Percentiles rank a stretch among this genome's conserved stretches.
Evolutionary conservation across 2,888 invertebrate genomes (phyloP).

Genomic region (Drosophila planitibia): DNA sequence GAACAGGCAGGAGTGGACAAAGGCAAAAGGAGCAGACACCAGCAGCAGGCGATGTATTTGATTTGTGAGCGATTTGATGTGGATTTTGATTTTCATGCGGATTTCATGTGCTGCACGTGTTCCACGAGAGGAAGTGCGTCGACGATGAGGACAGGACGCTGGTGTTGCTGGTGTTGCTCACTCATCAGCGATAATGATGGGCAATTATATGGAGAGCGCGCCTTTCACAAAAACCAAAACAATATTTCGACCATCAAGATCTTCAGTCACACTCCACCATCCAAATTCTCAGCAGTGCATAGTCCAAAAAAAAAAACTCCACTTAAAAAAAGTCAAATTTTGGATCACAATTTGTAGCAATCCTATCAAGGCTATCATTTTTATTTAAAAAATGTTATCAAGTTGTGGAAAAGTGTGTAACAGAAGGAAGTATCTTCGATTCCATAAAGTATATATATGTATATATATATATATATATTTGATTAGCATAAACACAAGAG

Average conservation of each 20-base stretch:
- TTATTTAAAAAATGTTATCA: neutral
- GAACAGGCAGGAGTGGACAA: conserved; percentile 6
- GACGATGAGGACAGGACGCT: neutral
- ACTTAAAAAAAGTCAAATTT: conserved; percentile 9
- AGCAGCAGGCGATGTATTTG: conserved; percentile 53
- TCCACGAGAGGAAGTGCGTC: conserved; percentile 35
- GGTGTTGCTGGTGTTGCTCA: conserved; percentile 64
- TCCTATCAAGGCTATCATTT: neutral
- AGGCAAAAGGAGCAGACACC: neutral
- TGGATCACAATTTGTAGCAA: neutral
- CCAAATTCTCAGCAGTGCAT: conserved; percentile 5
- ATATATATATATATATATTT: neutral
- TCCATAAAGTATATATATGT: neutral
- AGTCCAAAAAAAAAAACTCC: neutral
- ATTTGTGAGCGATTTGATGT: conserved; percentile 75
- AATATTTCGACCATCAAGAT: conserved; percentile 16
- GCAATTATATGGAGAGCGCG: conserved; percentile 68
- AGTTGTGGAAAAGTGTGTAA: neutral
- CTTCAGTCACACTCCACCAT: neutral
- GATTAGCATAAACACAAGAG: neutral
- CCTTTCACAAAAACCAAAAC: conserved; percentile 48
- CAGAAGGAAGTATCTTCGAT: neutral
- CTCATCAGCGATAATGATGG: conserved; percentile 81
- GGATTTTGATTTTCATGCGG: conserved; percentile 43
- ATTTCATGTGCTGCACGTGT: conserved; percentile 45